phyloP scores from a whole-genome alignment of 2,888 invertebrate genomes.

The Ochropacha duplaris region DNA sequence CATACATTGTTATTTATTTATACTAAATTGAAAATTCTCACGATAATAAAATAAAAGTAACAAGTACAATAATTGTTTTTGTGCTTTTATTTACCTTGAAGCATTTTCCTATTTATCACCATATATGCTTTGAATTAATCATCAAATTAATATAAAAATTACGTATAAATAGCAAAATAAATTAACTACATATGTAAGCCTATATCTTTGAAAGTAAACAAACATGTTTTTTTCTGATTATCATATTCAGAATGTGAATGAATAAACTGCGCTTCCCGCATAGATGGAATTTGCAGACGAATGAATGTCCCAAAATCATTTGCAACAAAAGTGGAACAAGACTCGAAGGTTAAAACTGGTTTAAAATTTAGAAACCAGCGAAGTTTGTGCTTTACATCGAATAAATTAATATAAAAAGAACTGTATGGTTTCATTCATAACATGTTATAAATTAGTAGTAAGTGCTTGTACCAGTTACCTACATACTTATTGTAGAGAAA shows the following conservation, averaged over 20 bases:
- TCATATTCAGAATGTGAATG: slow-evolving; percentile 25
- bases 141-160: too few species aligned
- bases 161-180: too few species aligned
- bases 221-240: slow-evolving; percentile 13
- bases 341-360: slow-evolving; percentile 27
- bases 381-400: background rate
- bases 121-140: too few species aligned
- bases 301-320: slow-evolving; percentile 39
- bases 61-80: background rate
- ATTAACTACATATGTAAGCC: too few species aligned
- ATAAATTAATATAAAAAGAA: background rate
- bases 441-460: too few species aligned
- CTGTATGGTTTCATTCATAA: background rate
- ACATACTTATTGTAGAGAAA: too few species aligned
- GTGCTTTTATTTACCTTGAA: background rate
- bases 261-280: slow-evolving; percentile 37
- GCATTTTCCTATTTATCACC: too few species aligned
- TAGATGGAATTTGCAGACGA: slow-evolving; percentile 63
- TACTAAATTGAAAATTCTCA: too few species aligned
- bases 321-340: slow-evolving; percentile 44
- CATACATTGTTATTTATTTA: too few species aligned
- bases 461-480: too few species aligned
- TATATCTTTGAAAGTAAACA: background rate
- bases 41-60: too few species aligned
- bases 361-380: slow-evolving; percentile 12